Evolutionary conservation across 2,113 vertebrate species (phyloP), one percentile per base, ranked within the genome.

Genomic region (Epinephelus moara): DNA sequence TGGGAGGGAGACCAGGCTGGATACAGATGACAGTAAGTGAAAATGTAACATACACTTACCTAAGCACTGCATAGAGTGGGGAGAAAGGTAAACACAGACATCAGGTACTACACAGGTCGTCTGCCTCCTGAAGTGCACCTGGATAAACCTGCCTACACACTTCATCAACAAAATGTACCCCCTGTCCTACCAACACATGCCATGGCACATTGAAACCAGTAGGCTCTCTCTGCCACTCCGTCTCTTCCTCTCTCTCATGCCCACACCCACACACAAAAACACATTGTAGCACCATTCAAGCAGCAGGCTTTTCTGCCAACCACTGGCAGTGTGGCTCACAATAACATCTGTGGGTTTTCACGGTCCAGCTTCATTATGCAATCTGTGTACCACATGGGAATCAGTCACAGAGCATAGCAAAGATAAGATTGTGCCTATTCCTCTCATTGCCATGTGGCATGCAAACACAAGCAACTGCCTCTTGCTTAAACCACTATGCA

Each of bases 331-430:
- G 60, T 80, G 50, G 53, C 81, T 82, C 75, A 90, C 89, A 90
- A 90, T 80, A 93, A 90, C 90, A 94, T 91, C 90, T 92, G 92
- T 80, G 85, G 59, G 10, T 78, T 88, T 86, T 85, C 66, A 81
- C 52, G 25, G 69, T 88, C 87, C 84, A 86, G 78, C 71, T 88
- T 95, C 72, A 90, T 94, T 91, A 93, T 92, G 81, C 83, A 93
- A 85, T 90, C 61, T 79, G 84, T 68, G 70, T 61, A 71, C 59
- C 87, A 72, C 83, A 79, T 84, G 84, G 73, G 88, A 92, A 73
- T 67, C 75, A 85, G 71, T 75, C 81, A 8, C 55, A 68, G 56
- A 85, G 80, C 59, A 55, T 21, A 56, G 78, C 69, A 78, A 69
- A 80, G 71, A 88, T 71, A 79, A 78, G 70, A 74, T 52, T 64